A percentile compares a stretch with the other conserved stretches of the same genome.
Evolutionary conservation across 2,113 vertebrate genomes (phyloP).

Genomic region (Mola mola): DNA sequence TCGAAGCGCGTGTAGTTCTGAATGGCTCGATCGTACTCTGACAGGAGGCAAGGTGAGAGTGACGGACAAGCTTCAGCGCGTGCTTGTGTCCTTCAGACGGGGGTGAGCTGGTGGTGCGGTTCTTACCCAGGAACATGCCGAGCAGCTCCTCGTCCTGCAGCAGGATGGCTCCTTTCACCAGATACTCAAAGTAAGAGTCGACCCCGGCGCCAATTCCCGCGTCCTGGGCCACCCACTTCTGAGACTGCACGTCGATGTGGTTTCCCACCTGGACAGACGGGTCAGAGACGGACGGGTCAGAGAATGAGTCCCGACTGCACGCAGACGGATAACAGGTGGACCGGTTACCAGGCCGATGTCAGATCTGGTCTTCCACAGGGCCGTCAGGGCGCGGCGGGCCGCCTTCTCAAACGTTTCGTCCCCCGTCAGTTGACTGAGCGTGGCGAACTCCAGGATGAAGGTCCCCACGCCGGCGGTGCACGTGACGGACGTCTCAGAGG

Average conservation of each 20-base stretch:
- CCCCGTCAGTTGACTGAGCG: slow-evolving; percentile 93
- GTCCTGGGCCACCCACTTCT: slow-evolving; percentile 98
- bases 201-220: slow-evolving; percentile 96
- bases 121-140: slow-evolving; percentile 90
- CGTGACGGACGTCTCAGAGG: slow-evolving; percentile 93
- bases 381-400: slow-evolving; percentile 87
- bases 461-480: slow-evolving; percentile 97
- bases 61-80: neutral
- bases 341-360: slow-evolving; percentile 92
- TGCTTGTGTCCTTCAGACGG: neutral
- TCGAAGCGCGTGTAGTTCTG: slow-evolving; percentile 97
- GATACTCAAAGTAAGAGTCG: slow-evolving; percentile 97
- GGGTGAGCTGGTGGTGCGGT: neutral
- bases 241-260: slow-evolving; percentile 93
- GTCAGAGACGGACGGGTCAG: neutral
- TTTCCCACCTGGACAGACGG: slow-evolving; percentile 89
- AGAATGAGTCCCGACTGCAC: neutral
- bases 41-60: neutral
- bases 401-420: slow-evolving; percentile 87
- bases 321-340: neutral
- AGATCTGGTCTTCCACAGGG: slow-evolving; percentile 92
- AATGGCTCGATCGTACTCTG: slow-evolving; percentile 93
- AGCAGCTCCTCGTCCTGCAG: slow-evolving; percentile 94
- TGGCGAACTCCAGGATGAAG: slow-evolving; percentile 96
- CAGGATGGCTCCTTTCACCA: slow-evolving; percentile 96